A percentile compares a stretch with the other conserved stretches of the same genome.
Evolutionary conservation across 2,888 invertebrate species (phyloP).

Genomic region (Zele albiditarsus): DNA sequence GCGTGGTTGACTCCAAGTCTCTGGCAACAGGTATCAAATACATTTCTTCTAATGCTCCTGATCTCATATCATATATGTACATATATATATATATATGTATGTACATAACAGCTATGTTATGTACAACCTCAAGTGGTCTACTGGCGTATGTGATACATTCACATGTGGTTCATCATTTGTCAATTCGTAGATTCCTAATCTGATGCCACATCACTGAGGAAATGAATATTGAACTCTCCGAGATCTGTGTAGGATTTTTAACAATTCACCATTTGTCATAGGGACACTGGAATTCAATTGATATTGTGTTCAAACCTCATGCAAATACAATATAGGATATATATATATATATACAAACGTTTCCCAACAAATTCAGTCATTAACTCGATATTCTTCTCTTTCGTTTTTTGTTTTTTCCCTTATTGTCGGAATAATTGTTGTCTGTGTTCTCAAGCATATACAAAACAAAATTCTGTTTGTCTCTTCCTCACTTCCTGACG

Average conservation of each 20-base stretch:
- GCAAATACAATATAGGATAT: too few species aligned
- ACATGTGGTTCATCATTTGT: too few species aligned
- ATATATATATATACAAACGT: too few species aligned
- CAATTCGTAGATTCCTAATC: too few species aligned
- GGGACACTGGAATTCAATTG: not conserved
- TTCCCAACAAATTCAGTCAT: not conserved
- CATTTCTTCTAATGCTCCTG: not conserved
- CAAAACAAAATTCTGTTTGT: not conserved
- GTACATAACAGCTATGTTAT: slow-evolving; percentile 6
- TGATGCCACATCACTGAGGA: too few species aligned
- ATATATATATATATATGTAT: slow-evolving; percentile 6
- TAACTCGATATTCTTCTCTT: slow-evolving; percentile 5
- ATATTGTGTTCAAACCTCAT: too few species aligned
- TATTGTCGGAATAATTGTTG: slow-evolving; percentile 18
- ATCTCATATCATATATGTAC: not conserved
- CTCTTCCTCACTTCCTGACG: slow-evolving; percentile 40
- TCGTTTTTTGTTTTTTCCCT: too few species aligned
- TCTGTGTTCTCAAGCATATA: slow-evolving; percentile 12
- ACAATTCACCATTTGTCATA: too few species aligned
- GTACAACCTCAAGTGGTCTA: too few species aligned
- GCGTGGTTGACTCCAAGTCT: slow-evolving; percentile 29
- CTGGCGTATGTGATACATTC: too few species aligned
- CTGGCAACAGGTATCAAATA: slow-evolving; percentile 45
- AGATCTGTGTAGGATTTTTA: too few species aligned
- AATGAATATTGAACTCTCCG: too few species aligned